Evolutionary conservation across 2,888 invertebrate species (phyloP).

Genomic region (Phlogophora meticulosa): DNA sequence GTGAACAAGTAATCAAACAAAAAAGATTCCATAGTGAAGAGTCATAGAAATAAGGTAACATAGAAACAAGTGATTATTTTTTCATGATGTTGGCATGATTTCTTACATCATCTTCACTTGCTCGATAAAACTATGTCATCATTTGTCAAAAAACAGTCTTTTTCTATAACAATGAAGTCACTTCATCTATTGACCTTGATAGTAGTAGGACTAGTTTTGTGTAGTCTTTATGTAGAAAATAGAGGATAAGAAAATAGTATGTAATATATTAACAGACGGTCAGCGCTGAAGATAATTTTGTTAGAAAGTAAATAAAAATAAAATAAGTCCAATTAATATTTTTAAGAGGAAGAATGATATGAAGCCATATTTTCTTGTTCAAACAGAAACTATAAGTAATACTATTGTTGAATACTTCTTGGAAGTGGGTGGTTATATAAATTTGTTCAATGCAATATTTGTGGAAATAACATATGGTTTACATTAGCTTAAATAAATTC

Average conservation of each 20-base stretch:
- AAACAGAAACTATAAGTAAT: neutral
- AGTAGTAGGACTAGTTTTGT: conserved; percentile 36
- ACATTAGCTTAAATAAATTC: neutral
- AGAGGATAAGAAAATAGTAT: conserved; percentile 1
- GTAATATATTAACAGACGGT: conserved; percentile 35
- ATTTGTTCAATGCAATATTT: conserved; percentile 25
- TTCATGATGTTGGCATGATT: no score
- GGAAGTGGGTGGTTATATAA: neutral
- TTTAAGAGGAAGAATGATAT: conserved; percentile 46
- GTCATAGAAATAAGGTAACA: neutral
- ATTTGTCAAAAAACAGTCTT: neutral
- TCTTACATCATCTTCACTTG: neutral
- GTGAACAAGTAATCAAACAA: neutral
- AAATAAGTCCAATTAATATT: conserved; percentile 30
- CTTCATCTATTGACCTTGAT: conserved; percentile 45
- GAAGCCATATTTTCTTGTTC: neutral
- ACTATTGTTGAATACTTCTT: neutral
- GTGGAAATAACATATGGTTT: conserved; percentile 40
- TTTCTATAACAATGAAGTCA: conserved; percentile 12
- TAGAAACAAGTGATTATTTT: neutral
- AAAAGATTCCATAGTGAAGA: neutral
- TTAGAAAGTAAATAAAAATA: conserved; percentile 23
- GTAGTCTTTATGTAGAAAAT: conserved; percentile 38
- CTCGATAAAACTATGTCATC: neutral
- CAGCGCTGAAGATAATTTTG: conserved; percentile 50